A percentile compares a stretch with the other conserved stretches of the same genome.
These are phyloP conservation scores for Sinohyriopsis cumingii DNA, from an alignment of 2,888 invertebrate genomes.

Conservation along the genomic window DNA sequence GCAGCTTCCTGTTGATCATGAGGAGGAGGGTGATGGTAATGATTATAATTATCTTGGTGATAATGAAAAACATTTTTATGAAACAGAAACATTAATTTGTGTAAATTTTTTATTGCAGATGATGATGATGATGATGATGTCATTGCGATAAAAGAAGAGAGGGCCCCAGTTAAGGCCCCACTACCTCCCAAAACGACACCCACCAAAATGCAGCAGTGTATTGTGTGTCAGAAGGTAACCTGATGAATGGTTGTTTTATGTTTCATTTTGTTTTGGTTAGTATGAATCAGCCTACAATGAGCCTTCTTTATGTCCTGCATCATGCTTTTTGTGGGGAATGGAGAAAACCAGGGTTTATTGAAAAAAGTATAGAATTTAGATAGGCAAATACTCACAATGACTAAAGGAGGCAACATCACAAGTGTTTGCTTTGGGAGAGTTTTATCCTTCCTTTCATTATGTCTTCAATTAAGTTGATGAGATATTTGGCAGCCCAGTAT, in stretches of 20 bases:
- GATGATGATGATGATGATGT: constrained; percentile 26
- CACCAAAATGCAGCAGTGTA: constrained; percentile 53
- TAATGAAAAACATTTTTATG: background rate
- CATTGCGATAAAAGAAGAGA: constrained; percentile 28
- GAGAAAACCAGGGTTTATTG: too few species aligned
- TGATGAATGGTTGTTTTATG: background rate
- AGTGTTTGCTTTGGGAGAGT: too few species aligned
- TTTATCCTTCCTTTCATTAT: too few species aligned
- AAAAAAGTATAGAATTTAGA: too few species aligned
- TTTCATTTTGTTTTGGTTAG: constrained; percentile 7
- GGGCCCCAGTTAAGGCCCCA: constrained; percentile 15
- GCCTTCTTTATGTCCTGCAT: too few species aligned
- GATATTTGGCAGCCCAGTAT: too few species aligned
- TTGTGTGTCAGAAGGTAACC: constrained; percentile 62
- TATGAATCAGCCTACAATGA: too few species aligned
- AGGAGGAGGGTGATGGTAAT: constrained; percentile 3
- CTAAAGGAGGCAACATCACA: too few species aligned
- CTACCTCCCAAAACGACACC: constrained; percentile 14
- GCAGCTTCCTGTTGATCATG: background rate
- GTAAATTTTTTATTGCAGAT: too few species aligned
- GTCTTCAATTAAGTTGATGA: too few species aligned
- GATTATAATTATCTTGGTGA: constrained; percentile 1
- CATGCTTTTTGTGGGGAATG: too few species aligned
- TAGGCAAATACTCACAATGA: too few species aligned
- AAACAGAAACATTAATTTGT: background rate